Conservation (phyloP, 2,797 vertebrate genomes). For the Neosilurus hyrtlii region DNA sequence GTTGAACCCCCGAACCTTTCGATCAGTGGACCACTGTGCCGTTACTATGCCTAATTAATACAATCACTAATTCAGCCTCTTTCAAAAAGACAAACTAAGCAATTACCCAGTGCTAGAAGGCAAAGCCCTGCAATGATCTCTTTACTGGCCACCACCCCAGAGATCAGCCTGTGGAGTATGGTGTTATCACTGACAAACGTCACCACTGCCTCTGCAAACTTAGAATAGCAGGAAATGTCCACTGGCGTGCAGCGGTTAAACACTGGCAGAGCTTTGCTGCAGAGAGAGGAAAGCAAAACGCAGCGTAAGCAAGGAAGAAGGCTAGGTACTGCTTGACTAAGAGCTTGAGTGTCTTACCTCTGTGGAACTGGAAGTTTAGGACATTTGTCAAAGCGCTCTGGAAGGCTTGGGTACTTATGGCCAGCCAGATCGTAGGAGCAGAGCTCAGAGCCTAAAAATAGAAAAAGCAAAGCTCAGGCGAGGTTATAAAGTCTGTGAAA, state of each 20-base stretch:
- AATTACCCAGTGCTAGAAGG: conserved; percentile 89
- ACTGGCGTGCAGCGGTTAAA: conserved; percentile 98
- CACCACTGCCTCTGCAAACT: conserved; percentile 94
- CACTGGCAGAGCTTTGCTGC: conserved; percentile 88
- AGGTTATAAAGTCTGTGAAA: background rate
- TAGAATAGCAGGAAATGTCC: conserved; percentile 94
- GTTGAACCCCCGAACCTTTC: too few relatives aligned
- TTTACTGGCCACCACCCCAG: conserved; percentile 94
- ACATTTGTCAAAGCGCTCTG: conserved; percentile 80
- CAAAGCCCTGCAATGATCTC: conserved; percentile 98
- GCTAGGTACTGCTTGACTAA: background rate
- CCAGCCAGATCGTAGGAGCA: conserved; percentile 86
- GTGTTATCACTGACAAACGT: conserved; percentile 95
- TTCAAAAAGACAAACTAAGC: conserved; percentile 16
- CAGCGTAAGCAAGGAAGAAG: conserved; percentile 36
- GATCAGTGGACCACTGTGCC: too few relatives aligned
- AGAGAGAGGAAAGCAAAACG: conserved; percentile 41
- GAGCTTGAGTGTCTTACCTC: conserved; percentile 74
- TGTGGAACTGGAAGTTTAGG: conserved; percentile 93
- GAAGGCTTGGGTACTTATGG: conserved; percentile 81
- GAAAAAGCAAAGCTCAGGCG: conserved; percentile 3
- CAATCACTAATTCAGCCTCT: background rate
- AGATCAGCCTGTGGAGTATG: conserved; percentile 93
- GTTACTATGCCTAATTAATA: too few relatives aligned
- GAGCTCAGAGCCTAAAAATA: conserved; percentile 80